Conservation (phyloP, 2,797 vertebrate species). For the Microcaecilia unicolor region DNA sequence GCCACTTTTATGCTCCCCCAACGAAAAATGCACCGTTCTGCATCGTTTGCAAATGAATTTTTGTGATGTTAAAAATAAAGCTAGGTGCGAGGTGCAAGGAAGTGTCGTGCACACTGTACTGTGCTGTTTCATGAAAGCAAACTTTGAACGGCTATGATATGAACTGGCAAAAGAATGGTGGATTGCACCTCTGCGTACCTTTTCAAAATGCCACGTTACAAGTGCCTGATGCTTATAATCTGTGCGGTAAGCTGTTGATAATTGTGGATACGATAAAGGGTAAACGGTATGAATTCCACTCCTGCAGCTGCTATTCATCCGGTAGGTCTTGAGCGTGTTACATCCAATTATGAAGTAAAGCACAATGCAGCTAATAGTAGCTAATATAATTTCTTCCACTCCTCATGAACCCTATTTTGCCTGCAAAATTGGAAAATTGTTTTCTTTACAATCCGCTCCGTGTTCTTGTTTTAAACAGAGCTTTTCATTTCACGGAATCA, state of each 20-base stretch:
- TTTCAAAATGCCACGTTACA: constrained; percentile 58
- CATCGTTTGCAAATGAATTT: too few species aligned
- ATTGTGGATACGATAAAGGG: constrained; percentile 67
- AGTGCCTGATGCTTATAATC: constrained; percentile 61
- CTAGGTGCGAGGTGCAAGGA: background rate
- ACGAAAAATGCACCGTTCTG: too few species aligned
- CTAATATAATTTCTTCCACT: constrained; percentile 58
- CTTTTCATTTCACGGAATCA: constrained; percentile 50
- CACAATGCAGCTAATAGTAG: constrained; percentile 58
- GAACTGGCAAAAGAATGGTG: constrained; percentile 40
- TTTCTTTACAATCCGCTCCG: constrained; percentile 61
- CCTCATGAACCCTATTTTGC: constrained; percentile 53
- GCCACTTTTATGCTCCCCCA: too few species aligned
- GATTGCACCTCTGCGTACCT: constrained; percentile 56
- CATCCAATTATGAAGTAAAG: constrained; percentile 63
- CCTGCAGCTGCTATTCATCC: constrained; percentile 46
- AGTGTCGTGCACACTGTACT: constrained; percentile 3
- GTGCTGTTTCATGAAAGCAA: constrained; percentile 24
- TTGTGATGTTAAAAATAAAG: background rate
- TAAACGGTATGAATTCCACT: constrained; percentile 65
- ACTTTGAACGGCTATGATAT: constrained; percentile 21
- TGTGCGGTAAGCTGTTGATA: constrained; percentile 60
- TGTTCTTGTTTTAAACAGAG: constrained; percentile 49
- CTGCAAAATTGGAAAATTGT: constrained; percentile 63
- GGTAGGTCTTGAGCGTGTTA: constrained; percentile 48